phyloP scores from a whole-genome alignment of 2,888 invertebrate genomes.

The Ophioninae sp. region DNA sequence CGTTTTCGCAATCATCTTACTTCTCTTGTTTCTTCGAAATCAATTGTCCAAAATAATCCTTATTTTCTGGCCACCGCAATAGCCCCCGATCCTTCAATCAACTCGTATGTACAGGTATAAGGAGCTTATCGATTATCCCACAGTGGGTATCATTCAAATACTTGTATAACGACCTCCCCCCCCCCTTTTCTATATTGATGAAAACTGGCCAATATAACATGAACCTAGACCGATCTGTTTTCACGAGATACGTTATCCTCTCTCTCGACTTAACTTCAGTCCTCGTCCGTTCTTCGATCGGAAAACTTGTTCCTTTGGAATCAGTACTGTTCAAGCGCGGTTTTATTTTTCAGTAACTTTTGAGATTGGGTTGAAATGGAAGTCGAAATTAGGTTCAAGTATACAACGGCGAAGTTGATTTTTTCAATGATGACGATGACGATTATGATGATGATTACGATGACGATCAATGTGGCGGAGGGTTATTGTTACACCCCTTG shows the following conservation, averaged over 20 bases:
- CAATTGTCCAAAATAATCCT: no score
- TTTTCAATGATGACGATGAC: background rate
- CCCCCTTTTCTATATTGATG: background rate
- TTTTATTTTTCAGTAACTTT: background rate
- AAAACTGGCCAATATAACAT: background rate
- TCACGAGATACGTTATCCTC: no score
- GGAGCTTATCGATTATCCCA: background rate
- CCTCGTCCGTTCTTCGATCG: background rate
- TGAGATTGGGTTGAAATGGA: background rate
- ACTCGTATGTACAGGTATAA: background rate
- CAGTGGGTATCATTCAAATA: background rate
- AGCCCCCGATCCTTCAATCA: no score
- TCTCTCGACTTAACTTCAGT: background rate
- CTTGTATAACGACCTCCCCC: background rate
- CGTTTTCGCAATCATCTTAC: background rate
- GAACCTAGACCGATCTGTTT: background rate
- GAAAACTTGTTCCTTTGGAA: background rate
- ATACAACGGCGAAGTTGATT: conserved; percentile 20
- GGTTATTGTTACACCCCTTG: conserved; percentile 50
- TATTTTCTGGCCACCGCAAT: no score
- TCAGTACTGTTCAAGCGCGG: background rate
- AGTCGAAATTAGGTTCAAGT: background rate
- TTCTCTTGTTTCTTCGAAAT: no score
- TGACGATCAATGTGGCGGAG: background rate
- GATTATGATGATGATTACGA: background rate